phyloP scores from a whole-genome alignment of 2,888 invertebrate genomes.

The Falcaria lacertinaria region DNA sequence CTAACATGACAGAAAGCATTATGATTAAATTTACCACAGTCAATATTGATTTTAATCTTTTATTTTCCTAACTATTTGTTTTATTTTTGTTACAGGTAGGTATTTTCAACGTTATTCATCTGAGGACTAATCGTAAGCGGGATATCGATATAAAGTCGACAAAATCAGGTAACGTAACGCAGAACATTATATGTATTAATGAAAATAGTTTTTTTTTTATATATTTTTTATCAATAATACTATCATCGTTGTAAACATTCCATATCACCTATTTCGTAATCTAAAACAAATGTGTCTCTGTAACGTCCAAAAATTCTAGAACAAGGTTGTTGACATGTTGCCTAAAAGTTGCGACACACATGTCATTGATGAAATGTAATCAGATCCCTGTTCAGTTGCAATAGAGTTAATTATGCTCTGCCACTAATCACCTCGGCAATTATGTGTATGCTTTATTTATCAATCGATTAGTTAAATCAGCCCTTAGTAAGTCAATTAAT shows the following conservation, averaged over 20 bases:
- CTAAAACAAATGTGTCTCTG: slow-evolving; percentile 2
- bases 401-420: neutral
- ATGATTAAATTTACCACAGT: slow-evolving; percentile 4
- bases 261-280: neutral
- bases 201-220: no score
- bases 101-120: no score
- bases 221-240: neutral
- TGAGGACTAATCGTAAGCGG: no score
- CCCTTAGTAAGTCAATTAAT: slow-evolving; percentile 1
- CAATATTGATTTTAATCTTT: neutral
- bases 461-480: slow-evolving; percentile 21
- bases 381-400: slow-evolving; percentile 4
- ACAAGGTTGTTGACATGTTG: slow-evolving; percentile 15
- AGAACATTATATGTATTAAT: no score
- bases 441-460: slow-evolving; percentile 19
- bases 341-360: slow-evolving; percentile 8
- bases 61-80: neutral
- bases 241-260: neutral
- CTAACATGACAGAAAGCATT: slow-evolving; percentile 17
- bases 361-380: slow-evolving; percentile 3
- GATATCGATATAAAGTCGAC: no score
- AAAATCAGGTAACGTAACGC: no score
- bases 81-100: slow-evolving; percentile 1
- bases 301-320: slow-evolving; percentile 5
- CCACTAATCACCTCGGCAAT: slow-evolving; percentile 3